Conservation (phyloP, 2,797 vertebrate species). For the Phyllotis vaccarum region DNA sequence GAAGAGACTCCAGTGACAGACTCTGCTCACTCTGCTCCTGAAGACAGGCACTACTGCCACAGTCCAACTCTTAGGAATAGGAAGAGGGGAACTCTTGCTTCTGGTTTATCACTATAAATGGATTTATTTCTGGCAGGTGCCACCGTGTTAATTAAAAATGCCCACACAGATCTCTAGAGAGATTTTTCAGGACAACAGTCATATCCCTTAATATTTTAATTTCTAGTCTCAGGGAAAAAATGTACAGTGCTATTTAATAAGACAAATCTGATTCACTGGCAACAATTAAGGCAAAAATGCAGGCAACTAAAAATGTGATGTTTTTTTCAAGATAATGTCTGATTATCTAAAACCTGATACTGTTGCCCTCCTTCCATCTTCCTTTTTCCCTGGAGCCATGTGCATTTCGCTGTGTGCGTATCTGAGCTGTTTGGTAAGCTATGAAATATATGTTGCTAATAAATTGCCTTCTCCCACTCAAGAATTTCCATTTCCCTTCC, state of each 20-base stretch:
- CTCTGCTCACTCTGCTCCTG: background rate
- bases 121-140: constrained; percentile 22
- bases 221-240: constrained; percentile 36
- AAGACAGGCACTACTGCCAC: background rate
- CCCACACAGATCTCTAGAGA: constrained; percentile 41
- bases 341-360: background rate
- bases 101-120: background rate
- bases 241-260: constrained; percentile 14
- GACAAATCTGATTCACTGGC: constrained; percentile 1
- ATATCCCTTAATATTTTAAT: constrained; percentile 35
- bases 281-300: constrained; percentile 38
- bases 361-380: background rate
- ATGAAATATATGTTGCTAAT: constrained; percentile 53
- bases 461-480: constrained; percentile 53
- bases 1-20: background rate
- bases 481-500: constrained; percentile 55
- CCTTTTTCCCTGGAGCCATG: background rate
- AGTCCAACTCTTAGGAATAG: background rate
- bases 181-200: constrained; percentile 29
- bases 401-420: background rate
- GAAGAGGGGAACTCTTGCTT: background rate
- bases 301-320: background rate
- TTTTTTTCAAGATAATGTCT: background rate
- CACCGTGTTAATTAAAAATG: constrained; percentile 53
- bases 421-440: background rate